Conservation (phyloP, 2,113 vertebrate species). For the Vanacampus margaritifer region DNA sequence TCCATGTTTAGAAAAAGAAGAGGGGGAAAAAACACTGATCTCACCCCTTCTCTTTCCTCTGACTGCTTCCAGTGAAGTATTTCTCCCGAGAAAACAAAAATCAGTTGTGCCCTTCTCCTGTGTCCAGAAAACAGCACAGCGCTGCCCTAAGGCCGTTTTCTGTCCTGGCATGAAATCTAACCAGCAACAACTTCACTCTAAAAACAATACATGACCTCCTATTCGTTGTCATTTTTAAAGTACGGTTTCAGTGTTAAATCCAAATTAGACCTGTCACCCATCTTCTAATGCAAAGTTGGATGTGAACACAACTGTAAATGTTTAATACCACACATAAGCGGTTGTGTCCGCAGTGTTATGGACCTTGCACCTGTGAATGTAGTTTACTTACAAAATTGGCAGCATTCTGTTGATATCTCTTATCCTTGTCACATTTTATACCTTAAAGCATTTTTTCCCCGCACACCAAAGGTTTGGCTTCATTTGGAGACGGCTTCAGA, state of each 20-base stretch:
- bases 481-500: slow-evolving; percentile 4
- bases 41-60: slow-evolving; percentile 18
- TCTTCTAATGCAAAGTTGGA: slow-evolving; percentile 9
- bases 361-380: slow-evolving; percentile 43
- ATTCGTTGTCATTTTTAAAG: slow-evolving; percentile 17
- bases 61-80: slow-evolving; percentile 43
- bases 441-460: slow-evolving; percentile 13
- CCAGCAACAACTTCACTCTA: slow-evolving; percentile 42
- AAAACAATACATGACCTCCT: slow-evolving; percentile 38
- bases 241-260: background rate
- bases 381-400: slow-evolving; percentile 8
- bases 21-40: slow-evolving; percentile 9
- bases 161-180: slow-evolving; percentile 63
- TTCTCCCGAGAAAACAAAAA: slow-evolving; percentile 60
- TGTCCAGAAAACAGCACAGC: slow-evolving; percentile 56
- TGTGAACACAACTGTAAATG: slow-evolving; percentile 48
- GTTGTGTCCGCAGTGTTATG: background rate
- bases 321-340: slow-evolving; percentile 44
- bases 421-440: slow-evolving; percentile 23
- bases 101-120: slow-evolving; percentile 61
- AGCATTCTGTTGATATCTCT: slow-evolving; percentile 17
- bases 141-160: slow-evolving; percentile 49
- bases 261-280: background rate
- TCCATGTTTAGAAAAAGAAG: background rate
- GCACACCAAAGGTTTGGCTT: slow-evolving; percentile 20